Evolutionary conservation across 2,888 invertebrate species (phyloP).

Genomic region (Cryptophagus acutangulus): DNA sequence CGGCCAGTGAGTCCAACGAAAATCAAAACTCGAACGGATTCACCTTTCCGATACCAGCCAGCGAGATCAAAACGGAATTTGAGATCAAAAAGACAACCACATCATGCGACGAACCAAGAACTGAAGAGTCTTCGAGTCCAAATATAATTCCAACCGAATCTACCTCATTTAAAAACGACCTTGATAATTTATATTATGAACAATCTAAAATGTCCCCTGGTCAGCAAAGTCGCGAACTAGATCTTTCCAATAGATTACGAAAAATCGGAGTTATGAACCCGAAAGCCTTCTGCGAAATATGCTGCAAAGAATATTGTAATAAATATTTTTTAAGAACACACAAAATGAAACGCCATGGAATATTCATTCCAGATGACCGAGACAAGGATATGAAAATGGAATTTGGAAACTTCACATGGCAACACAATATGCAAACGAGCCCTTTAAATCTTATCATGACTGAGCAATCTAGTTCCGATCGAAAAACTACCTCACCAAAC

Average conservation of each 20-base stretch:
- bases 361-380: slow-evolving; percentile 60
- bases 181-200: slow-evolving; percentile 39
- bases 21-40: slow-evolving; percentile 29
- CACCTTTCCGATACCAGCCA: slow-evolving; percentile 25
- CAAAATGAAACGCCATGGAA: slow-evolving; percentile 89
- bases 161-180: slow-evolving; percentile 43
- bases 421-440: slow-evolving; percentile 59
- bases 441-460: slow-evolving; percentile 73
- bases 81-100: slow-evolving; percentile 27
- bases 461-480: slow-evolving; percentile 58
- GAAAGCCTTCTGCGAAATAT: slow-evolving; percentile 90
- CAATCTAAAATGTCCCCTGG: slow-evolving; percentile 43
- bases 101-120: slow-evolving; percentile 32
- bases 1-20: slow-evolving; percentile 36
- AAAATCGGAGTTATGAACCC: slow-evolving; percentile 77
- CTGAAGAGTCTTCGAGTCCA: slow-evolving; percentile 42
- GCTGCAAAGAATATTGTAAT: slow-evolving; percentile 89
- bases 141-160: slow-evolving; percentile 41
- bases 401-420: slow-evolving; percentile 30
- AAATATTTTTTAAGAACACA: slow-evolving; percentile 90
- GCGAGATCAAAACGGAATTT: slow-evolving; percentile 20
- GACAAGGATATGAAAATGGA: slow-evolving; percentile 42
- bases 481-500: slow-evolving; percentile 47
- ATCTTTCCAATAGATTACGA: slow-evolving; percentile 69
- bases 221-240: slow-evolving; percentile 58